These are phyloP conservation scores for Lithophane socia DNA, from an alignment of 2,888 invertebrate genomes.

Conservation along the genomic window DNA sequence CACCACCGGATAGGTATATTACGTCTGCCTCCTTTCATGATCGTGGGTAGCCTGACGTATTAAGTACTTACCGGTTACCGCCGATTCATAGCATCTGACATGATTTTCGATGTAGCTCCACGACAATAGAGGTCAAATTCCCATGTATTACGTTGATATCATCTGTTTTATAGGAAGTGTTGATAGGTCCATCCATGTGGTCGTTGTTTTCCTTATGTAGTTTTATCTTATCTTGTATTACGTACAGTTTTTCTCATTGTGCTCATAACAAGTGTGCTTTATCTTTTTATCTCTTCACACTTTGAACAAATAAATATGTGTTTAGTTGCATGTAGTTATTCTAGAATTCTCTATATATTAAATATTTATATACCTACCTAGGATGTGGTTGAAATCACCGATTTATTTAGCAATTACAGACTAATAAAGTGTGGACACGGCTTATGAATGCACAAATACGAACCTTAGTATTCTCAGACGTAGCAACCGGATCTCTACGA, in stretches of 20 bases:
- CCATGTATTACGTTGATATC: slow-evolving; percentile 23
- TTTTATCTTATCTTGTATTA: slow-evolving; percentile 47
- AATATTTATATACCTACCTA: slow-evolving; percentile 1
- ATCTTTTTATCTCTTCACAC: slow-evolving; percentile 33
- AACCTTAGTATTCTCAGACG: neutral
- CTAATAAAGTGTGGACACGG: slow-evolving; percentile 10
- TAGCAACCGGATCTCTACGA: slow-evolving; percentile 48
- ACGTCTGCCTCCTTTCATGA: slow-evolving; percentile 59
- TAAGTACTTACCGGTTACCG: slow-evolving; percentile 38
- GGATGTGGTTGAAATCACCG: slow-evolving; percentile 12
- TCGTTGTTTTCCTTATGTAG: slow-evolving; percentile 42
- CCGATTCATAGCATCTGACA: slow-evolving; percentile 42
- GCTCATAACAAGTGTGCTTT: slow-evolving; percentile 16
- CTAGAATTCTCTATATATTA: neutral
- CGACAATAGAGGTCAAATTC: slow-evolving; percentile 34
- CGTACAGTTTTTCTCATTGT: slow-evolving; percentile 43
- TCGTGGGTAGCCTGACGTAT: slow-evolving; percentile 61
- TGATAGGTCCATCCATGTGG: slow-evolving; percentile 40
- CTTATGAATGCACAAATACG: slow-evolving; percentile 16
- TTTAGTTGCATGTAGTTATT: slow-evolving; percentile 9
- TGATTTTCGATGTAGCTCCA: slow-evolving; percentile 38
- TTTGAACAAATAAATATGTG: slow-evolving; percentile 20
- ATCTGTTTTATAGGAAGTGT: slow-evolving; percentile 35
- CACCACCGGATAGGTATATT: slow-evolving; percentile 73
- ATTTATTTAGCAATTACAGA: slow-evolving; percentile 27